Evolutionary conservation across 1,140 invertebrate genomes (phyloP).

Genomic region (Rhyzopertha dominica): DNA sequence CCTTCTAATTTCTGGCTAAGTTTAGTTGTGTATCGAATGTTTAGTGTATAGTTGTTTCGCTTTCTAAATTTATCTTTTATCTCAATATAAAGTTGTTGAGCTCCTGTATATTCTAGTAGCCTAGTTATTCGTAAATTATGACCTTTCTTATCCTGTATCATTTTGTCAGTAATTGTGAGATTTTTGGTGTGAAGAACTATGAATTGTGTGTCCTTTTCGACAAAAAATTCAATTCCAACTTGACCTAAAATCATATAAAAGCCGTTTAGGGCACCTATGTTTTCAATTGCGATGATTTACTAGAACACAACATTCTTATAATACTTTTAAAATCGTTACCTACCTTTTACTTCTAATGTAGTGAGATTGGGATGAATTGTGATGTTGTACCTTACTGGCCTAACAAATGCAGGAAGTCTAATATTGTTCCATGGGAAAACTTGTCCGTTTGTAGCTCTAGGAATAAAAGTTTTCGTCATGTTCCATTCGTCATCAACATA

Average conservation of each 20-base stretch:
- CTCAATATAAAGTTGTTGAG: conserved; percentile 84
- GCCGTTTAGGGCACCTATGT: too few species aligned
- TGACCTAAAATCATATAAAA: conserved; percentile 55
- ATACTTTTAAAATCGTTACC: too few species aligned
- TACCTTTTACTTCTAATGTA: conserved; percentile 81
- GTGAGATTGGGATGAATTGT: conserved; percentile 92
- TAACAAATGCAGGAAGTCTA: conserved; percentile 73
- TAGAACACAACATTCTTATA: not conserved
- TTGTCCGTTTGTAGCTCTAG: conserved; percentile 70
- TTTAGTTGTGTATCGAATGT: conserved; percentile 75
- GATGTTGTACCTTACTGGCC: conserved; percentile 81
- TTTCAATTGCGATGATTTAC: not conserved
- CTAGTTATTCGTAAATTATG: conserved; percentile 66
- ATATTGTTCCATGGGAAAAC: conserved; percentile 87
- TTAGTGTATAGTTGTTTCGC: conserved; percentile 77
- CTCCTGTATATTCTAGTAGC: conserved; percentile 71
- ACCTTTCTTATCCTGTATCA: conserved; percentile 66
- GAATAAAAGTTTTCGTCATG: conserved; percentile 51
- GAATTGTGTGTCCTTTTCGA: conserved; percentile 79
- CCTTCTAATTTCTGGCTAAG: conserved; percentile 78
- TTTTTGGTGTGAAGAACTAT: conserved; percentile 89
- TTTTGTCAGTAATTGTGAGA: conserved; percentile 80
- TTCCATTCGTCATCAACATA: conserved; percentile 58
- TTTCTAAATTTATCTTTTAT: conserved; percentile 72
- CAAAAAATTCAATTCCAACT: conserved; percentile 77